Conservation (phyloP, 2,888 invertebrate species). For the Axea sp. region DNA sequence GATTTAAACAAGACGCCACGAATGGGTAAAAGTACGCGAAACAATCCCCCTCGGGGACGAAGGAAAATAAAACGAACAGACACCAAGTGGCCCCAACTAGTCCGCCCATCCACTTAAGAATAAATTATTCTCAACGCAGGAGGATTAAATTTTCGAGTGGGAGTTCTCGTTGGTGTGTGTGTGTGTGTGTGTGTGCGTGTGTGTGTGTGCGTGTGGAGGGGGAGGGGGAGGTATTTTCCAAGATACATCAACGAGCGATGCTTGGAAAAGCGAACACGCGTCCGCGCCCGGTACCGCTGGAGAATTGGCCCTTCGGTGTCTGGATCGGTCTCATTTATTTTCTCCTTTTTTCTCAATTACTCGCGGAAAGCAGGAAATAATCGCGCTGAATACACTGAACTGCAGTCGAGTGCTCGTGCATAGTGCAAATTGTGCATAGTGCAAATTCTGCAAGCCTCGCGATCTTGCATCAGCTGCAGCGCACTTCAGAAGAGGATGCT, state of each 20-base stretch:
- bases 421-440: slow-evolving; percentile 53
- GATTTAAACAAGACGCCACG: too few species aligned
- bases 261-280: slow-evolving; percentile 3
- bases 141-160: slow-evolving; percentile 32
- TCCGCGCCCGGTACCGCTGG: slow-evolving; percentile 5
- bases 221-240: too few species aligned
- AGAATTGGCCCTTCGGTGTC: slow-evolving; percentile 42
- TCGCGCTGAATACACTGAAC: slow-evolving; percentile 57
- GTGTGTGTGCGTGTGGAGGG: neutral
- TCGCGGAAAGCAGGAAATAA: slow-evolving; percentile 53
- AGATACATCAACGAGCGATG: too few species aligned
- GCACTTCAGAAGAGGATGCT: slow-evolving; percentile 43
- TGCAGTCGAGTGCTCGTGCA: slow-evolving; percentile 50
- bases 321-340: slow-evolving; percentile 47
- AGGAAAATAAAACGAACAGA: slow-evolving; percentile 8
- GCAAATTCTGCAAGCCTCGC: slow-evolving; percentile 52
- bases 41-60: too few species aligned
- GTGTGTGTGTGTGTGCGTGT: slow-evolving; percentile 4
- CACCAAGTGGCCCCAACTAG: slow-evolving; percentile 14
- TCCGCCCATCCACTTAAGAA: slow-evolving; percentile 17
- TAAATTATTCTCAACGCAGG: slow-evolving; percentile 37
- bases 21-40: too few species aligned
- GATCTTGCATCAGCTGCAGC: slow-evolving; percentile 56
- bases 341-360: slow-evolving; percentile 39
- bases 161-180: slow-evolving; percentile 3